These are phyloP conservation scores for Rhyacophila brunnea DNA, from an alignment of 1,140 invertebrate genomes.

Conservation along the genomic window DNA sequence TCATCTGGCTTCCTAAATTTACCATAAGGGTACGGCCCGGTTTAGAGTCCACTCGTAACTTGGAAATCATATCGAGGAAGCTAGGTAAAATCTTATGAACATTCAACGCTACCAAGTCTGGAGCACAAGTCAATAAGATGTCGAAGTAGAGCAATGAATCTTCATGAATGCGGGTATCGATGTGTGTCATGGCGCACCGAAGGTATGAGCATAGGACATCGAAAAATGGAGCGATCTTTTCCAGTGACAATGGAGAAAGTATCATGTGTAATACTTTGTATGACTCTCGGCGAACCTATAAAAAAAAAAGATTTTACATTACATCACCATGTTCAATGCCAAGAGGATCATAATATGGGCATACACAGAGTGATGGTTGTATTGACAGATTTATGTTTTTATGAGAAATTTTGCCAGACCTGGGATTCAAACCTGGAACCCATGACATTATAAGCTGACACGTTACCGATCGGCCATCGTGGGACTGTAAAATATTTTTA, in stretches of 20 bases:
- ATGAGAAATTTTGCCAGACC: too few species aligned
- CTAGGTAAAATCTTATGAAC: slow-evolving; percentile 69
- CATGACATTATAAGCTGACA: too few species aligned
- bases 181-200: slow-evolving; percentile 84
- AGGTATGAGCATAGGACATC: slow-evolving; percentile 74
- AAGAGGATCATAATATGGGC: too few species aligned
- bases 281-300: slow-evolving; percentile 63
- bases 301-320: slow-evolving; percentile 17
- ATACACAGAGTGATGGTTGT: too few species aligned
- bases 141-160: slow-evolving; percentile 80
- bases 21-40: slow-evolving; percentile 62
- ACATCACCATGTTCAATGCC: too few species aligned
- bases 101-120: slow-evolving; percentile 60
- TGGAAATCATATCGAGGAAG: slow-evolving; percentile 79
- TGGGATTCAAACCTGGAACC: too few species aligned
- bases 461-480: too few species aligned
- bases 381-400: too few species aligned
- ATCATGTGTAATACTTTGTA: slow-evolving; percentile 67
- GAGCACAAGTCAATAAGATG: slow-evolving; percentile 62
- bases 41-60: slow-evolving; percentile 60
- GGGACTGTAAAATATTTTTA: background rate
- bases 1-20: slow-evolving; percentile 65
- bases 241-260: slow-evolving; percentile 53
- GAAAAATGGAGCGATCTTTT: slow-evolving; percentile 65
- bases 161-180: slow-evolving; percentile 73